Base-by-base conservation (phyloP, 64 coral and sea anemone genomes). In the Actinia tenebrosa region DNA sequence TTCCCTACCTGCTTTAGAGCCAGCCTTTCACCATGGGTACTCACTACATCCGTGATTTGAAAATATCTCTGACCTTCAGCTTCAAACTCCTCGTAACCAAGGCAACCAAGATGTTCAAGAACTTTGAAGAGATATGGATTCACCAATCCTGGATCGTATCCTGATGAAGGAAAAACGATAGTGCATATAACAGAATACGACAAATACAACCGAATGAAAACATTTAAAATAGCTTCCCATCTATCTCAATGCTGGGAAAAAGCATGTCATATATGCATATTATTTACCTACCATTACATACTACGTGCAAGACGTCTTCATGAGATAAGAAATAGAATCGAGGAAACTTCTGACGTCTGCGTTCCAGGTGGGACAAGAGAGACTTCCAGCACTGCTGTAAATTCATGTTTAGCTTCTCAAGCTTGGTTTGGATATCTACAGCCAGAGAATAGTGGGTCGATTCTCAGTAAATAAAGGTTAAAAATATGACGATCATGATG, bases 301-400 rank as follows among this genome's bases (percentile, higher is more conserved):
- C 93, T 2, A 99, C 91, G 83, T 99, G 97, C 37, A 99, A 87
- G 37, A 99, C 97, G 85, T 99, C 97, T 86, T 99, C 97, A 50
- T 63, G 83, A 10, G 97, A 99, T 11, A 99, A 86, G 60, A 99
- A 99, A 78, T 95, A 99, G 56, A 99, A 99, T 20, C 97, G 90
- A 22, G 97, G 97, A 25, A 99, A 99, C 87, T 99, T 99, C 75
- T 92, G 93, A 53, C 93, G 89, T 22, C 97, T 68, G 86, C 97
- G 89, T 93, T 99, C 97, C 63, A 99, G 86, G 82, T 95, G 97
- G 59, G 78, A 85, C 84, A 99, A 86, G 20, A 99, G 86, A 30
- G 93, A 95, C 91, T 99, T 99, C 97, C 97, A 99, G 26, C 97
- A 99, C 89, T 99, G 97, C 56, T 99, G 97, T 83, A 99, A 84